Evolutionary conservation across 1,140 invertebrate genomes (phyloP), one percentile per base, ranked within the genome.

Genomic region (Magallana angulata): DNA sequence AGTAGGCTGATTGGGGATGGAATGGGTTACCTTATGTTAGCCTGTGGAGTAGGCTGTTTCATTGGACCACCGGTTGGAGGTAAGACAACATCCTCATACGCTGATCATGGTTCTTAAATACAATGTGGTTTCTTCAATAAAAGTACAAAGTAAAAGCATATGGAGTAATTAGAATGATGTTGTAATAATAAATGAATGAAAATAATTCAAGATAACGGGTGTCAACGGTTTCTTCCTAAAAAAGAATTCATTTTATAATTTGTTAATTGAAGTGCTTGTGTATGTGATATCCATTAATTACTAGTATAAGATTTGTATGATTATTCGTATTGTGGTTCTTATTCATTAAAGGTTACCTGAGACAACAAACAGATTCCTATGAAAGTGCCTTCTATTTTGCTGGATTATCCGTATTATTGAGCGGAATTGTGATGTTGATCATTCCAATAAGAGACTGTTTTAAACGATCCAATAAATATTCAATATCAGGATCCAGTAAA

Each of bases 31-130:
- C 87, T 93, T 7, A 92, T 93, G 91, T 81, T 93, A 24, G 90
- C 90, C n/a, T 93, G 93, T 91, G 93, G 93, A 36, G 56, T 93
- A 48, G 93, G 93, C 48, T 83, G 86, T 59, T 91, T 93, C 57
- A 36, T 91, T 59, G 93, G 93, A 82, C 93, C 93, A 60, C 91
- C 92, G 9, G 6, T 93, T 2, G 92, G 92, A 90, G 93, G 93
- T 94, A 89, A 68, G 90, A 90, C 68, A 5, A 4, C 36, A 48
- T 48, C 36, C 2, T 48, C 36, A 48, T 48, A 5, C 5, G 2
- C 36, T 48, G 36, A 4, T 48, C 36, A 48, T 48, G 36, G 5
- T 48, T 48, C 36, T 48, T 4, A 48, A 48, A 48, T 48, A 48
- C 36, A 48, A 48, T 48, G 36, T 48, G 36, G 24, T 24, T 24